These are phyloP conservation scores for Parochlus steinenii DNA, from an alignment of 2,888 invertebrate species.

Conservation along the genomic window DNA sequence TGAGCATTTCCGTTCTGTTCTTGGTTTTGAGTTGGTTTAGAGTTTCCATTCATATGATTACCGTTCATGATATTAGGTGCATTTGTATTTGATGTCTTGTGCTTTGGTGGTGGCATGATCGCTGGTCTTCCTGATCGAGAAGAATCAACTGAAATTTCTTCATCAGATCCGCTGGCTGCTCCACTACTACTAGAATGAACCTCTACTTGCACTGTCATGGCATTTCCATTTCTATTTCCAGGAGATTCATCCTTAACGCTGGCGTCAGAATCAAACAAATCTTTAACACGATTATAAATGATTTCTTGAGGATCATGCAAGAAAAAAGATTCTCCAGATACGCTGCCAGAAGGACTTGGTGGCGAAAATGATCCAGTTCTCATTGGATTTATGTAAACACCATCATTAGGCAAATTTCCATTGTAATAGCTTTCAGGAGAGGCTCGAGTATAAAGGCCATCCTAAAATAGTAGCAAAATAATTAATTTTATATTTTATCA, in stretches of 20 bases:
- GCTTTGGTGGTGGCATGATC: slow-evolving; percentile 17
- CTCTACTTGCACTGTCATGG: slow-evolving; percentile 60
- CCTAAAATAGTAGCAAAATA: slow-evolving; percentile 1
- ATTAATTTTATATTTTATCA: not conserved
- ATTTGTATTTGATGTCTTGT: slow-evolving; percentile 1
- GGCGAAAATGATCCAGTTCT: slow-evolving; percentile 33
- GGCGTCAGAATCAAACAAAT: slow-evolving; percentile 50
- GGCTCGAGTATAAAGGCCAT: slow-evolving; percentile 18
- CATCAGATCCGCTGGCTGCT: slow-evolving; percentile 42
- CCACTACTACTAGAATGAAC: slow-evolving; percentile 60
- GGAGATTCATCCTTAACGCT: slow-evolving; percentile 20
- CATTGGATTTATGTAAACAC: slow-evolving; percentile 75
- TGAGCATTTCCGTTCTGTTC: slow-evolving; percentile 15
- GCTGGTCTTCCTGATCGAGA: slow-evolving; percentile 9
- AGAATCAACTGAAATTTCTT: slow-evolving; percentile 22
- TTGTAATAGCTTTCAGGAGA: slow-evolving; percentile 27
- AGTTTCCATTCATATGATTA: not conserved
- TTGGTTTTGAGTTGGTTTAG: slow-evolving; percentile 12
- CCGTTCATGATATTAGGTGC: slow-evolving; percentile 11
- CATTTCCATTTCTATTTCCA: slow-evolving; percentile 20
- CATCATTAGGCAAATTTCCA: slow-evolving; percentile 37
- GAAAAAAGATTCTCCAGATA: slow-evolving; percentile 58
- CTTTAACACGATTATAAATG: slow-evolving; percentile 67
- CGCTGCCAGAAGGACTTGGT: slow-evolving; percentile 37
- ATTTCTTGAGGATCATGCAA: slow-evolving; percentile 68